Conservation (phyloP, 2,888 invertebrate genomes). For the Dicranocentrus wangi region DNA sequence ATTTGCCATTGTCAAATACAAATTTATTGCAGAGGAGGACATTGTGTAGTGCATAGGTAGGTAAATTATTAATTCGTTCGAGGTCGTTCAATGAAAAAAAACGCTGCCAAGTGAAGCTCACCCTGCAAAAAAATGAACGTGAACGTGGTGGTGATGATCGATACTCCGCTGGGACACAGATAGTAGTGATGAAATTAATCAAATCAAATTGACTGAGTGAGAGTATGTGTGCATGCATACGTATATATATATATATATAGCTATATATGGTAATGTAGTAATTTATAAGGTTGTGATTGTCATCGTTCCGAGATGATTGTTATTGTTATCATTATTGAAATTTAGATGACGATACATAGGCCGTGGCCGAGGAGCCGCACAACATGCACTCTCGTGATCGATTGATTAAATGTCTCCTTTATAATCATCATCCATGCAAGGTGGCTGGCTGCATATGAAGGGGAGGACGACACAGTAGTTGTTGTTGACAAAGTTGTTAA, state of each 20-base stretch:
- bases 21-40: too few relatives aligned
- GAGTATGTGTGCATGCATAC: not conserved
- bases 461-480: too few relatives aligned
- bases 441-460: too few relatives aligned
- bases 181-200: not conserved
- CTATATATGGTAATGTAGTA: not conserved
- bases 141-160: too few relatives aligned
- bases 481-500: too few relatives aligned
- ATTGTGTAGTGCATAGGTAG: too few relatives aligned
- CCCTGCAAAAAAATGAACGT: not conserved
- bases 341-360: not conserved
- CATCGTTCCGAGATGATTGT: constrained; percentile 9
- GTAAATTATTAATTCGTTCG: not conserved
- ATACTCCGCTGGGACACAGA: too few relatives aligned
- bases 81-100: not conserved
- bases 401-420: not conserved
- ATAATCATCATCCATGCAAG: too few relatives aligned
- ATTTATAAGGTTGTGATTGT: constrained; percentile 16
- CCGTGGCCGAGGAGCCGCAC: not conserved
- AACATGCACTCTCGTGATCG: not conserved
- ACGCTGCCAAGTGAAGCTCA: not conserved
- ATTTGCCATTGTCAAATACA: too few relatives aligned
- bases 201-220: not conserved
- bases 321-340: not conserved
- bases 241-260: not conserved